Base-by-base conservation (phyloP, 2,113 vertebrate genomes). In the Opisthocomus hoazin region DNA sequence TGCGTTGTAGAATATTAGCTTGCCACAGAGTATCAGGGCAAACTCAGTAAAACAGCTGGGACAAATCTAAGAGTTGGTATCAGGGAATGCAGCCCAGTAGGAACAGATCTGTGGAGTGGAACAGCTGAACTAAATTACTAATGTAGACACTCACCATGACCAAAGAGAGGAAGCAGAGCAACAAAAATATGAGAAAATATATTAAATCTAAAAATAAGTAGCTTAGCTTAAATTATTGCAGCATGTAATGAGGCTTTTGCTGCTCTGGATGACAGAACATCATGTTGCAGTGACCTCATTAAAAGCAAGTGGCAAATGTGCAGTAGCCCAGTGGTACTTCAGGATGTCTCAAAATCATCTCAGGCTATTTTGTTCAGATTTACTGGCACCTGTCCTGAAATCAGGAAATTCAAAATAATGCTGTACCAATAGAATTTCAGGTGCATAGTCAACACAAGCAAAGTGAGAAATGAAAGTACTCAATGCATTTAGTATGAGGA, bases 1-100 rank as follows among this genome's bases (percentile, higher is more conserved):
- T 51, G 63, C 46, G 80, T 57, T 91, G 61, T 61, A 87, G 86
- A 83, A 92, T 79, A 84, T 37, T 78, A 96, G 83, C 97, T 97
- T 97, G 36, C 58, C 65, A 78, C 48, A 64, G 60, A 69, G 23
- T 83, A 77, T 63, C 41, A 94, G 77, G 15, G 27, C 70, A 94
- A 84, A 53, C 63, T 95, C 78, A 94, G 37, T 94, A 90, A 97
- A 84, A 45, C 70, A 95, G 70, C 27, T 87, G 68, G 53, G 82
- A 84, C 45, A 81, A 84, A 61, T 85, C 43, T 69, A 56, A 68
- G 34, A 54, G 30, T 32, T 86, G 46, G 22, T 83, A 37, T 69
- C 36, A 91, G 86, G 56, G 79, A 79, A 76, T 29, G 58, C 23
- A 92, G 53, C 66, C 75, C 66, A 61, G 57, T 45, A 92, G 79